Evolutionary conservation across 2,888 invertebrate genomes (phyloP), one percentile per base, ranked within the genome.

Genomic region (Zele albiditarsus): DNA sequence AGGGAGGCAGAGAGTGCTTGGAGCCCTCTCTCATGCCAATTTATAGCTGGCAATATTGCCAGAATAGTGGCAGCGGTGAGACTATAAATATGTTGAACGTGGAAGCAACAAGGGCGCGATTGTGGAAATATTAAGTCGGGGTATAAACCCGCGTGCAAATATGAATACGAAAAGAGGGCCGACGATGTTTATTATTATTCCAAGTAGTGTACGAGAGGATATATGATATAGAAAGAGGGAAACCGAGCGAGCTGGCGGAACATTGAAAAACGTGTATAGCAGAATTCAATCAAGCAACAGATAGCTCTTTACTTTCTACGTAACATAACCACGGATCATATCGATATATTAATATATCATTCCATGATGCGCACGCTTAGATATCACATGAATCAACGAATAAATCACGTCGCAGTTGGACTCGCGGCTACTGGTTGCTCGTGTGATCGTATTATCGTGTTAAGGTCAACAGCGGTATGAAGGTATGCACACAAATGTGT

Each of bases 31-130:
- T 74, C 70, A 71, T 8, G 72, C 53, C 73, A 72, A 78, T 79
- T 78, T 79, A 77, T 77, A 53, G 75, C 71, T 49, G 74, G 77
- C 68, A 75, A 77, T 76, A 79, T 77, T 77, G 69, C 74, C 66
- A 71, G 71, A 49, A 38, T 25, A 63, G 20, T 16, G 66, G 66
- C 66, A 62, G 12, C 3, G 65, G 62, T 68, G 74, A 67, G 62
- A 75, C 66, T 60, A 74, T 77, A 79, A 78, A 80, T 79, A 79
- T 69, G 66, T 67, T 28, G 65, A 71, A 69, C 70, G 38, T 63
- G 68, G 46, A 67, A 62, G 72, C 58, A 70, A 74, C 74, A 66
- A 74, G 74, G 66, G 74, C 60, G 74, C 78, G 77, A 78, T 77
- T 76, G 78, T 68, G 62, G 74, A 76, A 78, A 80, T 78, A 77